Conservation (phyloP, 2,797 vertebrate species). For the Cyprinella venusta region DNA sequence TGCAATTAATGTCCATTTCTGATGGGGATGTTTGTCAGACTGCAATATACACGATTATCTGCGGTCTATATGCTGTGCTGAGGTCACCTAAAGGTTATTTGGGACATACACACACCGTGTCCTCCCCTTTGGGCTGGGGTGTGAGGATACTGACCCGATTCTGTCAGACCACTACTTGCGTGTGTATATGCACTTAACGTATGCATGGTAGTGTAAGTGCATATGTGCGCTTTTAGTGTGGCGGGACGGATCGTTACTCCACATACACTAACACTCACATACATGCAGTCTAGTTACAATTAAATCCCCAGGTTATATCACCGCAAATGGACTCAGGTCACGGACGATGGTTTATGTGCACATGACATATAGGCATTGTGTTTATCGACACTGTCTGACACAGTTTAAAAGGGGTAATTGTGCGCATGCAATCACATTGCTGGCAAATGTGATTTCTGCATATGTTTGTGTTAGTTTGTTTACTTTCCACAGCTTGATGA, state of each 20-base stretch:
- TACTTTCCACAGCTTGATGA: background rate
- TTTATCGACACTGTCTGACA: conserved; percentile 27
- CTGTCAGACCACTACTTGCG: conserved; percentile 34
- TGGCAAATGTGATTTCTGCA: background rate
- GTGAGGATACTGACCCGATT: conserved; percentile 38
- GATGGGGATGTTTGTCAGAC: background rate
- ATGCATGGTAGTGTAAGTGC: conserved; percentile 22
- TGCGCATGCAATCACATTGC: background rate
- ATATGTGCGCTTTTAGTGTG: background rate
- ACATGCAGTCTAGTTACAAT: conserved; percentile 1
- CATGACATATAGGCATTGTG: background rate
- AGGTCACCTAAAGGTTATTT: conserved; percentile 42
- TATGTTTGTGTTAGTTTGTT: background rate
- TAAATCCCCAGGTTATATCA: background rate
- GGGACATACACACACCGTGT: conserved; percentile 21
- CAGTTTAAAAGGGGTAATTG: conserved; percentile 15
- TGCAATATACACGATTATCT: background rate
- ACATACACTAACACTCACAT: background rate
- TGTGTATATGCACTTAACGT: conserved; percentile 20
- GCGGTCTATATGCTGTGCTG: background rate
- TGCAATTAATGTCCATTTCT: background rate
- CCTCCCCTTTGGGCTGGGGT: conserved; percentile 33
- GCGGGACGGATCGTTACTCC: background rate
- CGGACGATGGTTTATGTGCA: background rate
- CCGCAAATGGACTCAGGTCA: conserved; percentile 14